These are phyloP conservation scores for human DNA, from an alignment of 2,113 vertebrate species.

Conservation along the genomic window DNA sequence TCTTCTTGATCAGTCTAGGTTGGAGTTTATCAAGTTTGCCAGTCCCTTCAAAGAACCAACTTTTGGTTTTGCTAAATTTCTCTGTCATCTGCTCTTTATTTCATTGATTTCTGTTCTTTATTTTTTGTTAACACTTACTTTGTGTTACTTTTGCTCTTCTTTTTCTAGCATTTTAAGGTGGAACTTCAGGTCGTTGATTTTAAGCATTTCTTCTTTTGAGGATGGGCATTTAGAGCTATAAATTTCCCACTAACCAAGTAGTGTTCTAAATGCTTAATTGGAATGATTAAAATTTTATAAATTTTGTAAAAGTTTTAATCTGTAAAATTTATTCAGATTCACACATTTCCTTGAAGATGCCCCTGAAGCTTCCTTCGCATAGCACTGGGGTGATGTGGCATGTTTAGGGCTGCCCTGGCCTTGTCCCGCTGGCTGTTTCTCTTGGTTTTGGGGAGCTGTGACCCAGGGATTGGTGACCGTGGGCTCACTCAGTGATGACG, in stretches of 20 bases:
- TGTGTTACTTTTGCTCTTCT: neutral
- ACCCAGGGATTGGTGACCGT: too few relatives aligned
- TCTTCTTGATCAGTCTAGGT: too few relatives aligned
- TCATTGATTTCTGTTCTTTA: neutral
- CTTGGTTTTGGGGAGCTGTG: too few relatives aligned
- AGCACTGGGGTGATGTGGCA: neutral
- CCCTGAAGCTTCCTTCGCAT: neutral
- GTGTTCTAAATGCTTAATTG: neutral
- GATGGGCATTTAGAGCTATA: neutral
- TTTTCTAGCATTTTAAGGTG: neutral
- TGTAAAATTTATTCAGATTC: neutral
- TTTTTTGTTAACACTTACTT: neutral
- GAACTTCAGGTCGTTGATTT: neutral
- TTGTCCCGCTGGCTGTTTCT: neutral
- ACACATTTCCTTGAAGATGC: neutral
- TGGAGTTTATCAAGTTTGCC: too few relatives aligned
- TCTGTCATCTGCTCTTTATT: neutral
- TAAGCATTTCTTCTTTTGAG: neutral
- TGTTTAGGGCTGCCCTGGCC: fast-evolving
- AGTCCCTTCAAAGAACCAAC: neutral
- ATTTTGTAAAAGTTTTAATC: neutral
- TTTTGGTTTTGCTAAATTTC: neutral
- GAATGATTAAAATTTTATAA: neutral
- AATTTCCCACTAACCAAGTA: too few relatives aligned
- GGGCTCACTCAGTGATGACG: neutral